Base-by-base conservation (phyloP, 2,797 vertebrate species). In the Hoplostethus mediterraneus region DNA sequence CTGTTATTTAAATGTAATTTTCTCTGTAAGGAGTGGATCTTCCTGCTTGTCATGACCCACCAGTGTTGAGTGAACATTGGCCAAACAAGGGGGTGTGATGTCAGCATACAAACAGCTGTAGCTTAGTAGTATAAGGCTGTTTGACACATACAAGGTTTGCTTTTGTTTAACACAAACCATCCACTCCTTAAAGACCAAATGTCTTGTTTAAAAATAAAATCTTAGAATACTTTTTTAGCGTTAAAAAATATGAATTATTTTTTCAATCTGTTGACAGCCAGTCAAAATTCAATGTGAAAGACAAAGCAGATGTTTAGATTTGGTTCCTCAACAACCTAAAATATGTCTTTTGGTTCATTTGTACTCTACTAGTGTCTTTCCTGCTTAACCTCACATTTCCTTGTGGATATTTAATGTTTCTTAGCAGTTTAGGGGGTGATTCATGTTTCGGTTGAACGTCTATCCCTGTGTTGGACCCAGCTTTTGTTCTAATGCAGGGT, bases 391-490 rank as follows among this genome's bases (percentile, higher is more conserved):
- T 49, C 55, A 66, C 30, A 28, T 60, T 58, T 73, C 40, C 44
- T 4, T 28, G 17, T 53, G 59, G 59, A 76, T 63, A 0, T 59
- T 67, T 63, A 16, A 66, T 80, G 21, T 55, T 80, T 85, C 48
- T 54, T 44, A 74, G 62, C 51, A 33, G 8, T 12, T 63, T 1
- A 42, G 51, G 16, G 57, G 47, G 13, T 72, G 21, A 62, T 59
- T 75, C 51, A 14, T 17, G 2, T 55, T 79, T 58, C 51, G 60
- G 79, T 82, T 75, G 69, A 44, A 65, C 42, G 21, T 77, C 72
- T 42, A 83, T 59, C 61, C 57, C 5, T 57, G 47, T 70, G 74
- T 73, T 54, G 60, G 16, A 56, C 61, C 12, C 54, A 49, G 38
- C 63, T 44, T 66, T 69, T 77, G 31, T 38, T 77, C 54, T 6